Percentiles rank a stretch among this genome's conserved stretches.
Conservation (phyloP, 2,888 invertebrate genomes). For the Mimas tiliae region DNA sequence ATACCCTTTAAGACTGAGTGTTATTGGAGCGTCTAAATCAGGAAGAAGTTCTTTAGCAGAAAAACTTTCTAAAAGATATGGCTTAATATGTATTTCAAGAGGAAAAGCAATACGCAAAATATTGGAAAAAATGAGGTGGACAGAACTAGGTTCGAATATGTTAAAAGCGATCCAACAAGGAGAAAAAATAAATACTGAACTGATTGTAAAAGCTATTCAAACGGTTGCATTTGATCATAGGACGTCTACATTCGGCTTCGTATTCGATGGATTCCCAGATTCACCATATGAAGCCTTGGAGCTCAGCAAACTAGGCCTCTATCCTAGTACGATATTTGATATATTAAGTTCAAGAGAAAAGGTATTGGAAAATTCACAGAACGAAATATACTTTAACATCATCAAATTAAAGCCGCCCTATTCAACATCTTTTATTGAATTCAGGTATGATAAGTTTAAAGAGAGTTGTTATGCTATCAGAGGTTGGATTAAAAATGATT, state of each 20-base stretch:
- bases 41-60: constrained; percentile 85
- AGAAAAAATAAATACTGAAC: constrained; percentile 66
- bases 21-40: constrained; percentile 87
- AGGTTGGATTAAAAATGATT: constrained; percentile 80
- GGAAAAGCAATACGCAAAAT: constrained; percentile 81
- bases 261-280: constrained; percentile 87
- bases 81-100: constrained; percentile 81
- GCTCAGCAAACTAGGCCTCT: constrained; percentile 78
- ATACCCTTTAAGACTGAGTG: constrained; percentile 80
- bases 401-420: constrained; percentile 66
- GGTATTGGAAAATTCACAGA: constrained; percentile 66
- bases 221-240: constrained; percentile 76
- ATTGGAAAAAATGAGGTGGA: constrained; percentile 77
- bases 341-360: constrained; percentile 65
- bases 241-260: constrained; percentile 81
- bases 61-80: constrained; percentile 81
- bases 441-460: constrained; percentile 74
- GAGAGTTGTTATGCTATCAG: constrained; percentile 59
- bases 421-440: constrained; percentile 64
- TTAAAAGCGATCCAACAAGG: constrained; percentile 68
- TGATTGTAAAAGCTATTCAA: constrained; percentile 81
- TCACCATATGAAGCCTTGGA: constrained; percentile 76
- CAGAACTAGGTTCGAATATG: constrained; percentile 74
- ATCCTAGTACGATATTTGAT: constrained; percentile 85
- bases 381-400: constrained; percentile 61